phyloP scores from a whole-genome alignment of 2,113 vertebrate species.

The Chinchilla lanigera region DNA sequence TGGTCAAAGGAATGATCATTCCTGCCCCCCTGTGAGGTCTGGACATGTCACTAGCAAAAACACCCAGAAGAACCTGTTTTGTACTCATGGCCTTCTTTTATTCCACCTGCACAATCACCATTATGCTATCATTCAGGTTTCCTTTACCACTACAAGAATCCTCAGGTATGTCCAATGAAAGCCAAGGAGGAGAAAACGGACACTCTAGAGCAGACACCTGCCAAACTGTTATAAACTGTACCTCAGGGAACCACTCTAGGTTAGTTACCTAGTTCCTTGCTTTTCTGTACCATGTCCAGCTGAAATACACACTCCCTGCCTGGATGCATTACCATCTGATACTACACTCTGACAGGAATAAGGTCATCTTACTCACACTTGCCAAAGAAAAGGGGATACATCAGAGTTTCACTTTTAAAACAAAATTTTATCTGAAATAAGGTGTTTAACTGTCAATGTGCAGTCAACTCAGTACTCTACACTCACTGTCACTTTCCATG shows the following conservation, averaged over 20 bases:
- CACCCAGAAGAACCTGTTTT: too few species aligned
- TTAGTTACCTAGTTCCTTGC: neutral
- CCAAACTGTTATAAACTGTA: neutral
- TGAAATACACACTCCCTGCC: too few species aligned
- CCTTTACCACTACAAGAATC: neutral
- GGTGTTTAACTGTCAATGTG: too few species aligned
- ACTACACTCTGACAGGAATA: too few species aligned
- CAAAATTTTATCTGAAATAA: too few species aligned
- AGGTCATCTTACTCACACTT: too few species aligned
- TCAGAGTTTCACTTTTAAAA: too few species aligned
- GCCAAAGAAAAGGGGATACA: too few species aligned
- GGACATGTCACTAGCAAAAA: neutral
- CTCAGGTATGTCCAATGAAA: neutral
- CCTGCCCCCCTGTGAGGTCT: neutral
- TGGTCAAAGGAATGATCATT: neutral
- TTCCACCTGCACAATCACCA: neutral
- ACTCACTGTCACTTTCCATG: too few species aligned
- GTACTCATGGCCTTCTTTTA: neutral
- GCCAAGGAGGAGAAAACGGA: neutral
- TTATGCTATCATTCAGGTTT: neutral
- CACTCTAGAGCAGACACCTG: neutral
- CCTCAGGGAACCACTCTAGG: neutral
- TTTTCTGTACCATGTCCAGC: neutral
- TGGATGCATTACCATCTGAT: too few species aligned
- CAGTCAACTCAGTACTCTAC: too few species aligned